phyloP scores from a whole-genome alignment of 2,888 invertebrate genomes.

The Crepidodera aurea region DNA sequence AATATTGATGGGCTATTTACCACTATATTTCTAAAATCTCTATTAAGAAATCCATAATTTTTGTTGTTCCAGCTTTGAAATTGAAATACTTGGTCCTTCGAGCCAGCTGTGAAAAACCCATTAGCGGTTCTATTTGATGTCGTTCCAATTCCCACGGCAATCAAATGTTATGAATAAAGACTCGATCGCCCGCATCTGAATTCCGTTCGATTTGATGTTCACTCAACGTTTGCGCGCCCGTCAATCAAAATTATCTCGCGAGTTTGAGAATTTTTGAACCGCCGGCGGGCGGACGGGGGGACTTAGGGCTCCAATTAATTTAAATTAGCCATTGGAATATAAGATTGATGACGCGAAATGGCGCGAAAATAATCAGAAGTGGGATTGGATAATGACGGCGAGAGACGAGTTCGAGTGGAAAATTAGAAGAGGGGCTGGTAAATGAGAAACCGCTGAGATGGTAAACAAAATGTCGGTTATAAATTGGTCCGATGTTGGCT shows the following conservation, averaged over 20 bases:
- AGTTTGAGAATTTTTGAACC: conserved; percentile 25
- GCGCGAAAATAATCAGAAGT: conserved; percentile 33
- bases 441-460: conserved; percentile 21
- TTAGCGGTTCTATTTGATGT: no score
- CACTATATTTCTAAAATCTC: no score
- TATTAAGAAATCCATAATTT: no score
- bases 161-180: no score
- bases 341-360: conserved; percentile 35
- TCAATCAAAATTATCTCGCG: conserved; percentile 36
- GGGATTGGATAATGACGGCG: conserved; percentile 32
- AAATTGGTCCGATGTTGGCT: conserved; percentile 11
- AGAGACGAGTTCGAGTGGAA: conserved; percentile 30
- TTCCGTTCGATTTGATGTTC: not conserved
- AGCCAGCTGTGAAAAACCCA: no score
- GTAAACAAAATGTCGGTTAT: conserved; percentile 30
- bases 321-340: conserved; percentile 34
- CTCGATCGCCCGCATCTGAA: no score
- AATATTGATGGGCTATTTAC: no score
- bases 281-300: not conserved
- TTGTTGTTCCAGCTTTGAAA: no score
- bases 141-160: no score
- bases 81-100: no score
- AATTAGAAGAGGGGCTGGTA: conserved; percentile 23
- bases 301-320: conserved; percentile 26
- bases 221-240: conserved; percentile 14